Evolutionary conservation across 1,140 invertebrate species (phyloP), one percentile per base, ranked within the genome.

Genomic region (Littorina saxatilis): DNA sequence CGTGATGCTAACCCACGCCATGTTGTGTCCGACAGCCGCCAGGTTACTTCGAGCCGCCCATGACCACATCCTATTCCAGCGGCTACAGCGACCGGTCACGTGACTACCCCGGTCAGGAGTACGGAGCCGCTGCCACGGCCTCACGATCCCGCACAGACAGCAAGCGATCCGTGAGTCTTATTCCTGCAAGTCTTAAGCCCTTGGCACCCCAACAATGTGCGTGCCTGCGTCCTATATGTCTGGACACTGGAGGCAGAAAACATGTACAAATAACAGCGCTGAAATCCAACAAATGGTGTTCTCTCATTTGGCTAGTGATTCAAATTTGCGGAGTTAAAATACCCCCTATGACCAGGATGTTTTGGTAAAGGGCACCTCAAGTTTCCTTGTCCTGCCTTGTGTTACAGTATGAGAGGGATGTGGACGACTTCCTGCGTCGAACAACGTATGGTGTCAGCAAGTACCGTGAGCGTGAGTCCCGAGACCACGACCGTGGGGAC

Each of bases 341-440:
- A n/a, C n/a, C n/a, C n/a, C n/a, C n/a, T n/a, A n/a, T n/a, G n/a
- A n/a, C n/a, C n/a, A n/a, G n/a, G n/a, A n/a, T n/a, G n/a, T n/a
- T n/a, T n/a, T n/a, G n/a, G n/a, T n/a, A n/a, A n/a, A n/a, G n/a
- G n/a, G n/a, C n/a, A n/a, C n/a, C n/a, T n/a, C n/a, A n/a, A n/a
- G n/a, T n/a, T n/a, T n/a, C n/a, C n/a, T n/a, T n/a, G n/a, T n/a
- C 1, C 27, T 32, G 7, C 4, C 32, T 32, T 66, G 58, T 32
- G 74, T 83, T 91, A 68, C 87, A 94, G 90, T 97, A 97, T 92
- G 96, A 98, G 89, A 94, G 97, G 68, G 97, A 96, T 80, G 97
- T 98, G 40, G 96, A 97, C 91, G 96, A 97, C 90, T 97, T 98
- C 91, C 93, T 98, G 66, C 96, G 97, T 94, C 95, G 97, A 88